Base-by-base conservation (phyloP, 1,140 invertebrate species). In the Chionoecetes opilio region DNA sequence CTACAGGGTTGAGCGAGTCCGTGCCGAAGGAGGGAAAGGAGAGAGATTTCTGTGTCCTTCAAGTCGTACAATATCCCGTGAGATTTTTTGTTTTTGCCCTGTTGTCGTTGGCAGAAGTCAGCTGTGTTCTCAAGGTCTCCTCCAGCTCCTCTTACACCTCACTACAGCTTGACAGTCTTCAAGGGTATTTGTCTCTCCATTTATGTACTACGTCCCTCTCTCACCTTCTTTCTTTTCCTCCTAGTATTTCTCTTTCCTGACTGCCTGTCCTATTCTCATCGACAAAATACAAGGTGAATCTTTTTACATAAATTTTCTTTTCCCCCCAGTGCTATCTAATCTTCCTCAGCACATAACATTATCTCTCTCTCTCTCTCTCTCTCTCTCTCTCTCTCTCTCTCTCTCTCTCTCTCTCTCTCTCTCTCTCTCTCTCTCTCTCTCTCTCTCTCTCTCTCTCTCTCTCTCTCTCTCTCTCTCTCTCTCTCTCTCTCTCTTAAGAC, bases 361-460 rank as follows among this genome's bases (percentile, higher is more conserved):
- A 14, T 14, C 21, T 53, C 21, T 75, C n/a, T 75, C 21, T 75
- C 21, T 75, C 63, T 75, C 63, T 75, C 63, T 75, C 63, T 75
- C 63, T 75, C 63, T 75, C 6, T n/a, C 63, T 75, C 21, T 75
- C 63, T n/a, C 63, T 75, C 63, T 75, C 63, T n/a, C 63, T 75
- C 21, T 6, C 53, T 75, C 53, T 75, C 6, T 6, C 21, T 75
- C 53, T 75, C 6, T 21, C 6, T 75, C 53, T 75, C 63, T n/a
- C 63, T 21, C 63, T 75, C 63, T 75, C 63, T 1, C 63, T 75
- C 63, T 21, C 63, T 75, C 63, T 17, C 63, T 75, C 63, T 75
- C 53, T 75, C 53, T 75, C 53, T 75, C 53, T 75, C 53, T 75
- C 53, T 75, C 53, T 75, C 53, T 75, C 53, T 75, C 53, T 75